Conservation (phyloP, 2,888 invertebrate genomes). For the Liodrosophila aerea region DNA sequence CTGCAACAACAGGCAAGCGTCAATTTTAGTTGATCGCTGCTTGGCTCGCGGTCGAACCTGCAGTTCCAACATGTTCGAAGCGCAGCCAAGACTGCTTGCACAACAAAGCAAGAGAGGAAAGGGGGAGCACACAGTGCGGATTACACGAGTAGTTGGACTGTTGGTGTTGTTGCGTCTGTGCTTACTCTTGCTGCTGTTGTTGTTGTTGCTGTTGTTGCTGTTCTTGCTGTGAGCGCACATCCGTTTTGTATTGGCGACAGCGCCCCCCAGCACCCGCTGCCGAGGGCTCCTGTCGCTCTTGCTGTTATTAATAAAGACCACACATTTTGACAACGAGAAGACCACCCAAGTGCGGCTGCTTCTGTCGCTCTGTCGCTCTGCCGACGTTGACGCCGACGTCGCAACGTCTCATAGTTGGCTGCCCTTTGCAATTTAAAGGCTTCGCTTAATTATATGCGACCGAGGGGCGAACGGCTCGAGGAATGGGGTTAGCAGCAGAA, state of each 20-base stretch:
- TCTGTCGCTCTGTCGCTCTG: constrained; percentile 24
- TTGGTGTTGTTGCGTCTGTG: no score
- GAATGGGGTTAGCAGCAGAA: constrained; percentile 1
- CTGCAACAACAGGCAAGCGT: constrained; percentile 14
- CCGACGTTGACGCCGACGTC: constrained; percentile 19
- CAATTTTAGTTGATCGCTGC: constrained; percentile 35
- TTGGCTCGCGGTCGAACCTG: constrained; percentile 20
- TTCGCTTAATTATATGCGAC: constrained; percentile 73
- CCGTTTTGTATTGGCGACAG: constrained; percentile 78
- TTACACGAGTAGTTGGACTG: constrained; percentile 31
- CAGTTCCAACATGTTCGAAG: constrained; percentile 57
- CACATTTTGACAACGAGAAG: constrained; percentile 82
- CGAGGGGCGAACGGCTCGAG: constrained; percentile 3
- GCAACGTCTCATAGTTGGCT: constrained; percentile 47
- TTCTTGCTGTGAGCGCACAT: constrained; percentile 47
- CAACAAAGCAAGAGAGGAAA: no score
- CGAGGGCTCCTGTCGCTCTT: constrained; percentile 23
- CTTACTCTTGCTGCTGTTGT: constrained; percentile 7
- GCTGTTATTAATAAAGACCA: constrained; percentile 83
- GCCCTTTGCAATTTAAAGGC: constrained; percentile 72
- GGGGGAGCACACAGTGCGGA: constrained; percentile 39
- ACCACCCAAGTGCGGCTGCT: constrained; percentile 81
- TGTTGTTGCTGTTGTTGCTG: constrained; percentile 17
- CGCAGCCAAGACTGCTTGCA: not conserved
- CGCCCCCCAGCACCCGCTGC: constrained; percentile 10